phyloP scores from a whole-genome alignment of 2,113 vertebrate genomes.

The Zeus faber region DNA sequence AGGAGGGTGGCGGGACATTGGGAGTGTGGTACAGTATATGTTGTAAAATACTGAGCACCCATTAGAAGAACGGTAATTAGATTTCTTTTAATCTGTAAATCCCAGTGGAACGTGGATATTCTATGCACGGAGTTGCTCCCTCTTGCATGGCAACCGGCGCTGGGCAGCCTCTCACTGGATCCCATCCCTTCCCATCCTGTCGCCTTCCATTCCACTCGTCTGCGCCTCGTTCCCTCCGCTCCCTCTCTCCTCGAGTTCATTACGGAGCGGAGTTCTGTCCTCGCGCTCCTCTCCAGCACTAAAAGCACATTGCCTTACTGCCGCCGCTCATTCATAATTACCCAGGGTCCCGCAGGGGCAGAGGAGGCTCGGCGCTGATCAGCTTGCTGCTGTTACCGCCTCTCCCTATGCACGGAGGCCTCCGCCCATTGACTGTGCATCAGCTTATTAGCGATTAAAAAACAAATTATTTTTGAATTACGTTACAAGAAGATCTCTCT shows the following conservation, averaged over 20 bases:
- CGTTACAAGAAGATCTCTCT: constrained; percentile 27
- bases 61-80: no score
- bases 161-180: not conserved
- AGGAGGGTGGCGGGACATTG: no score
- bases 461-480: constrained; percentile 42
- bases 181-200: not conserved
- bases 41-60: no score
- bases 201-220: constrained; percentile 30
- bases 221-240: constrained; percentile 22
- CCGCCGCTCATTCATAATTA: constrained; percentile 66
- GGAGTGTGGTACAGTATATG: no score
- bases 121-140: no score
- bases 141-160: no score
- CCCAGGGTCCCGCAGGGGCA: constrained; percentile 54
- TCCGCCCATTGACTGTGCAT: constrained; percentile 36
- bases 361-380: constrained; percentile 54
- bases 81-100: no score
- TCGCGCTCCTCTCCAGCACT: constrained; percentile 39
- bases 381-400: constrained; percentile 49
- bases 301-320: constrained; percentile 56
- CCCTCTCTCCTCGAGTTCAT: constrained; percentile 35
- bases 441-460: constrained; percentile 54
- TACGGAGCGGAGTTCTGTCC: constrained; percentile 32
- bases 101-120: no score
- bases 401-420: constrained; percentile 53